Conservation (phyloP, 2,888 invertebrate species). For the Danaus chrysippus region DNA sequence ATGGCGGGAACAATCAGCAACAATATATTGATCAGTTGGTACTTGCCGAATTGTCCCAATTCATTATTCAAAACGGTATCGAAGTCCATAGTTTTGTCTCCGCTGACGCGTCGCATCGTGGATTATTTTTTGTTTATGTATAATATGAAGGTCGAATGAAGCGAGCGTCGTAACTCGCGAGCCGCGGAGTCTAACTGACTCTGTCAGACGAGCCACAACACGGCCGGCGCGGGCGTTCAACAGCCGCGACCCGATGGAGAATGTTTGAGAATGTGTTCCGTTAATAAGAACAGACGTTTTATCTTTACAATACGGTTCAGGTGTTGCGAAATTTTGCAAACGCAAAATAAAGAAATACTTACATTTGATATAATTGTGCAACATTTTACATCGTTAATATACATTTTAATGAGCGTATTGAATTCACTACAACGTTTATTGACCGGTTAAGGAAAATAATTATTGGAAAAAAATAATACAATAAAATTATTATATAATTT, state of each 20-base stretch:
- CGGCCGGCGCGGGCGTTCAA: neutral
- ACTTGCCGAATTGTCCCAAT: slow-evolving; percentile 63
- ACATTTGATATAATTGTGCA: too few species aligned
- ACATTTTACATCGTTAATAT: too few species aligned
- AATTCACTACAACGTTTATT: too few species aligned
- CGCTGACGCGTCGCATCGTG: slow-evolving; percentile 39
- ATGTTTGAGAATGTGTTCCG: neutral
- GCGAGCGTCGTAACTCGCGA: too few species aligned
- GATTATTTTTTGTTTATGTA: neutral
- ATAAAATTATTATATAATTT: too few species aligned
- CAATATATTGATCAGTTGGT: slow-evolving; percentile 54
- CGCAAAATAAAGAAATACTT: too few species aligned
- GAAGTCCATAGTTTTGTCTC: slow-evolving; percentile 47
- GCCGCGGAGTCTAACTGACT: too few species aligned
- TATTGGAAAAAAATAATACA: too few species aligned
- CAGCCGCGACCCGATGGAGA: neutral
- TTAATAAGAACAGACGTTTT: neutral
- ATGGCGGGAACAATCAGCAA: slow-evolving; percentile 53
- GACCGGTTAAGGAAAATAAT: too few species aligned
- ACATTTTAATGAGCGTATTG: too few species aligned
- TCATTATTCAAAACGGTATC: slow-evolving; percentile 57
- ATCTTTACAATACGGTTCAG: neutral
- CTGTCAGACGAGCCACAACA: neutral
- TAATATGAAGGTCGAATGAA: too few species aligned
- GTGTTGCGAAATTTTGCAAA: neutral